Percentiles rank a stretch among this genome's conserved stretches.
These are phyloP conservation scores for Dendropsophus ebraccatus DNA, from an alignment of 2,113 vertebrate species.

Conservation along the genomic window DNA sequence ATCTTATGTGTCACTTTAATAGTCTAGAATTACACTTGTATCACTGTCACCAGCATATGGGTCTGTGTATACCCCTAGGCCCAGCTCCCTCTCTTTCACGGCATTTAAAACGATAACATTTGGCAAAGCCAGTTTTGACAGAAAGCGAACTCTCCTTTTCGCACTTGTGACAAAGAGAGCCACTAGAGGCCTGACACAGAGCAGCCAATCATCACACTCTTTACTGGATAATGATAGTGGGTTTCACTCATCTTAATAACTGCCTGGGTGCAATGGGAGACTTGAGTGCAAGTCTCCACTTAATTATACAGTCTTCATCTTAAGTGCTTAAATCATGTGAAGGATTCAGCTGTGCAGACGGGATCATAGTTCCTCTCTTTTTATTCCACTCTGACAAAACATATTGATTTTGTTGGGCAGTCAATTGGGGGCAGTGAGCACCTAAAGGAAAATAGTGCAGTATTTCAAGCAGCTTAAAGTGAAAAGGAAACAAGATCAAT, in stretches of 20 bases:
- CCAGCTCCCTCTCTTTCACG: constrained; percentile 87
- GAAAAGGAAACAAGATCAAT: constrained; percentile 40
- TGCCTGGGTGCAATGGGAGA: constrained; percentile 67
- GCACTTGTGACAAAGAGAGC: constrained; percentile 78
- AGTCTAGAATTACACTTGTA: constrained; percentile 97
- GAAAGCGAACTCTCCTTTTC: constrained; percentile 84
- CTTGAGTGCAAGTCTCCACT: constrained; percentile 65
- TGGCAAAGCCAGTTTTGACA: constrained; percentile 88
- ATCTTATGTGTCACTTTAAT: constrained; percentile 91
- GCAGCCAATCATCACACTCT: constrained; percentile 81
- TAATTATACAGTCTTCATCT: constrained; percentile 73
- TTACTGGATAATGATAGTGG: constrained; percentile 85
- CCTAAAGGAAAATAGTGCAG: constrained; percentile 38
- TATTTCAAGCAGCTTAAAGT: neutral
- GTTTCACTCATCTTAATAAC: constrained; percentile 75
- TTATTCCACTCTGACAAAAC: constrained; percentile 16
- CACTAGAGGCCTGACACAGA: constrained; percentile 82
- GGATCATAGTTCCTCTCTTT: constrained; percentile 16
- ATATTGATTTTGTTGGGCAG: constrained; percentile 59
- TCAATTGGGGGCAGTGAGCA: constrained; percentile 39
- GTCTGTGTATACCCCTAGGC: constrained; percentile 94
- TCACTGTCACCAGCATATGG: constrained; percentile 93
- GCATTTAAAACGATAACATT: constrained; percentile 96
- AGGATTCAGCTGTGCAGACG: constrained; percentile 59
- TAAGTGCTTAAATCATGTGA: constrained; percentile 69